phyloP scores from a whole-genome alignment of 2,797 vertebrate genomes.

The Phataginus tricuspis region DNA sequence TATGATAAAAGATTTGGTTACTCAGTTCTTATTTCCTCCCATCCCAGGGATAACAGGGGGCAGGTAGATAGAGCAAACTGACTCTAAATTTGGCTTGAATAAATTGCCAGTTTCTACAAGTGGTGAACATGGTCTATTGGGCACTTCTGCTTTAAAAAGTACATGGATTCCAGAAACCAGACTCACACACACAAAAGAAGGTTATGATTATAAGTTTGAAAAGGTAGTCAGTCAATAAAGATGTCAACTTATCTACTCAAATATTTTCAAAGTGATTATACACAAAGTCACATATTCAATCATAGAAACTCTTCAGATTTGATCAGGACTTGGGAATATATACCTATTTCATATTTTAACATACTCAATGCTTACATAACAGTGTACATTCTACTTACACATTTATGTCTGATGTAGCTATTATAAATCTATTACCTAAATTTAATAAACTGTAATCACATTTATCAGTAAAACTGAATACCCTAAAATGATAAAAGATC shows the following conservation, averaged over 20 bases:
- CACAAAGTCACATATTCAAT: neutral
- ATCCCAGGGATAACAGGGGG: neutral
- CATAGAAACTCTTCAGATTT: neutral
- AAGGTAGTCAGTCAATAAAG: neutral
- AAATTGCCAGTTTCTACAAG: neutral
- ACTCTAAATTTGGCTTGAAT: neutral
- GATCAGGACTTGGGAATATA: neutral
- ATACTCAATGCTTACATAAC: neutral
- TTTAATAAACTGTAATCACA: neutral
- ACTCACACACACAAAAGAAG: neutral
- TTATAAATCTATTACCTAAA: neutral
- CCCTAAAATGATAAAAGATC: neutral
- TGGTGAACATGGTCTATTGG: neutral
- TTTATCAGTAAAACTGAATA: conserved; percentile 8
- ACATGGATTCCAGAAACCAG: neutral
- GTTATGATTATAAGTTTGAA: neutral
- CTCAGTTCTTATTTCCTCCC: neutral
- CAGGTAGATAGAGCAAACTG: neutral
- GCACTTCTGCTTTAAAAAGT: neutral
- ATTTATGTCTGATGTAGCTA: neutral
- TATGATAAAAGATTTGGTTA: neutral
- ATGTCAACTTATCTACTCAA: neutral
- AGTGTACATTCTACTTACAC: neutral
- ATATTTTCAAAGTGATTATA: neutral
- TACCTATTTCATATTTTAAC: conserved; percentile 1